Percentiles rank a stretch among this genome's conserved stretches.
Evolutionary conservation across 2,888 invertebrate species (phyloP).

Genomic region (Conomelus anceps): DNA sequence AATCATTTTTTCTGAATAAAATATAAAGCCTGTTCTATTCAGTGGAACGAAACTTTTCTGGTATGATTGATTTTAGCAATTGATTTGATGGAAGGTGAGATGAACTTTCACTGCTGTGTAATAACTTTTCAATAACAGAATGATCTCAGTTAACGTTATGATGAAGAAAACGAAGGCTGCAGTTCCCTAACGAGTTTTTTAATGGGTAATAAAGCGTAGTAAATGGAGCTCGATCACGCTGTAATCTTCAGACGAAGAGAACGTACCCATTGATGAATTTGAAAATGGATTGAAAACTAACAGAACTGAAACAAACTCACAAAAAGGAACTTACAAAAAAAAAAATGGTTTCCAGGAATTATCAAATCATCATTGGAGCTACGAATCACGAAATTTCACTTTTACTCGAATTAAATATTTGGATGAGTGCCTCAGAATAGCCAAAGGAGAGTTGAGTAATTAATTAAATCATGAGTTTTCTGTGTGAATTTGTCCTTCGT

Average conservation of each 20-base stretch:
- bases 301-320: neutral
- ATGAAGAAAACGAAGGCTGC: neutral
- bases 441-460: neutral
- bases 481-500: too few species aligned
- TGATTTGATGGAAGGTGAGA: neutral
- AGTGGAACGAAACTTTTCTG: neutral
- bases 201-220: neutral
- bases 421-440: neutral
- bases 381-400: neutral
- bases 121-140: neutral
- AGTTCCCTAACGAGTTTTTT: neutral
- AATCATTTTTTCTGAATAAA: neutral
- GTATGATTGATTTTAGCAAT: neutral
- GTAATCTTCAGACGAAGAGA: neutral
- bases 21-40: neutral
- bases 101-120: neutral
- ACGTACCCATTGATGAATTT: neutral
- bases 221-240: neutral
- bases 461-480: neutral
- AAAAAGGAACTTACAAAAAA: neutral
- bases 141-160: neutral
- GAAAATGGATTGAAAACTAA: too few species aligned
- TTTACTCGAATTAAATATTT: neutral
- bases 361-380: neutral
- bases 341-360: neutral